phyloP scores from a whole-genome alignment of 2,797 vertebrate species.

The Sphenodon punctatus region DNA sequence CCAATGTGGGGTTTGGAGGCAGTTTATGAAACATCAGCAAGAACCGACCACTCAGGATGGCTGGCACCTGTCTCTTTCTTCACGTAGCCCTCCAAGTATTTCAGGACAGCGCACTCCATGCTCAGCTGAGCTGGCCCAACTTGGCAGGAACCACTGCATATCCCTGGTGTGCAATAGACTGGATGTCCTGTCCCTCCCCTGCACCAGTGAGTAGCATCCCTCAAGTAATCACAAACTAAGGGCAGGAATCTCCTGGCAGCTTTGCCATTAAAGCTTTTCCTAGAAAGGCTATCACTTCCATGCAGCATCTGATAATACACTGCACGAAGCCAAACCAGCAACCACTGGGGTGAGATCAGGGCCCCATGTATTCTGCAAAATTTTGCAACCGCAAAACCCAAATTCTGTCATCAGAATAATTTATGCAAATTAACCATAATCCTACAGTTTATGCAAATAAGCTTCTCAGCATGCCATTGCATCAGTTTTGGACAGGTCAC shows the following conservation, averaged over 20 bases:
- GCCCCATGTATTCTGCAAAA: too few species aligned
- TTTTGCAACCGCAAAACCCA: too few species aligned
- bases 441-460: too few species aligned
- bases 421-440: too few species aligned
- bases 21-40: background rate
- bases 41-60: background rate
- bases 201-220: background rate
- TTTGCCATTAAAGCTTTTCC: background rate
- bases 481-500: too few species aligned
- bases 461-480: too few species aligned
- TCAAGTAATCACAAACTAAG: background rate
- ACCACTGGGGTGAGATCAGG: too few species aligned
- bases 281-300: background rate
- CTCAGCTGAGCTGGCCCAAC: background rate
- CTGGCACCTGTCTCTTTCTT: background rate
- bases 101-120: background rate
- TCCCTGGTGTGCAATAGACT: slow-evolving; percentile 2
- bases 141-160: background rate
- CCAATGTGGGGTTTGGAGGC: background rate
- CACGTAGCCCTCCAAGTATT: background rate
- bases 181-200: background rate
- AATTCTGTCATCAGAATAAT: too few species aligned
- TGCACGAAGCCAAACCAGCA: too few species aligned
- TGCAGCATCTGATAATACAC: background rate
- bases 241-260: background rate